phyloP scores from a whole-genome alignment of 2,113 vertebrate genomes.

The Cairina moschata region DNA sequence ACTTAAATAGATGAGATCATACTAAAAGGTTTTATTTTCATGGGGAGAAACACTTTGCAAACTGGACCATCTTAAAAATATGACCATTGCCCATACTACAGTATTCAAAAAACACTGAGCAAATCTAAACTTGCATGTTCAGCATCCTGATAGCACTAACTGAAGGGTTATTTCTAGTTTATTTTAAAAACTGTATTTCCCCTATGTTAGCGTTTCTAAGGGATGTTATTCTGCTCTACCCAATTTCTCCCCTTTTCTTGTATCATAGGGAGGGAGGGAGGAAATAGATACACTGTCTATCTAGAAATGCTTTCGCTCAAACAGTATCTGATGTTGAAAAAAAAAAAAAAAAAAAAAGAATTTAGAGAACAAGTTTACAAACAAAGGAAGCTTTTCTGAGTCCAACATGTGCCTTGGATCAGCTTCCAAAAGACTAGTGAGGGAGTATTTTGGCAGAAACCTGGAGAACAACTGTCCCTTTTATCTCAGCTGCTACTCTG shows the following conservation, averaged over 20 bases:
- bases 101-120: background rate
- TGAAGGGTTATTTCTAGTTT: background rate
- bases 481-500: background rate
- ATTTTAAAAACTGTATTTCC: background rate
- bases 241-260: background rate
- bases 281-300: background rate
- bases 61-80: background rate
- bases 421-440: background rate
- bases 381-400: background rate
- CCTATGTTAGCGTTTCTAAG: background rate
- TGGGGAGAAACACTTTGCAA: background rate
- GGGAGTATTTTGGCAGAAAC: background rate
- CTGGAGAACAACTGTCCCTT: background rate
- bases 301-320: background rate
- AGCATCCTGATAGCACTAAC: background rate
- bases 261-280: background rate
- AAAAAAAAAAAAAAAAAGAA: background rate
- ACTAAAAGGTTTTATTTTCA: background rate
- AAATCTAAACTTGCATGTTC: background rate
- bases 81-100: background rate
- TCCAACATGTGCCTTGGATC: background rate
- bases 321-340: background rate
- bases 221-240: background rate
- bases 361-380: background rate
- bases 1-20: background rate